Evolutionary conservation across 1,140 invertebrate species (phyloP).

Genomic region (Brachionus calyciflorus): DNA sequence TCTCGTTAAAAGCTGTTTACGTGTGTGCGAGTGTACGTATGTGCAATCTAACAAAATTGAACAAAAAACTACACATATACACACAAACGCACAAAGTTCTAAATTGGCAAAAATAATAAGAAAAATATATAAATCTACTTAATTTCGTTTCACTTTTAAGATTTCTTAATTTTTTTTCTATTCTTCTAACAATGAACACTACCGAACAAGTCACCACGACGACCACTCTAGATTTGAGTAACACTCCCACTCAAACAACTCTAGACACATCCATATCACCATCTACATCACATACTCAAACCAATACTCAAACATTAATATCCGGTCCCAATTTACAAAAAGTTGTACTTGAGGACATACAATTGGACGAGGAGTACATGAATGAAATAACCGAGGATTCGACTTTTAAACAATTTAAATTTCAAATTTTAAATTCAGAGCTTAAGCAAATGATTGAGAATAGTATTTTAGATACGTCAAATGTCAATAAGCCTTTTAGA

Average conservation of each 20-base stretch:
- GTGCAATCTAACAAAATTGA: slow-evolving; percentile 33
- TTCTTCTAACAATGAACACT: background rate
- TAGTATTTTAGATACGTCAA: slow-evolving; percentile 21
- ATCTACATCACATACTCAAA: slow-evolving; percentile 12
- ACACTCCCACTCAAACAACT: background rate
- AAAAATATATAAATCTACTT: background rate
- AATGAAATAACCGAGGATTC: slow-evolving; percentile 13
- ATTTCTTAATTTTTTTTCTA: background rate
- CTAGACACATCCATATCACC: background rate
- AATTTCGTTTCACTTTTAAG: background rate
- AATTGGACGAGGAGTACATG: slow-evolving; percentile 35
- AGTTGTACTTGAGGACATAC: slow-evolving; percentile 28
- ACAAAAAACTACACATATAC: slow-evolving; percentile 29
- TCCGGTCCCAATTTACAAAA: slow-evolving; percentile 27
- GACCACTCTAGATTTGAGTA: background rate
- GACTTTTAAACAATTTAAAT: slow-evolving; percentile 39
- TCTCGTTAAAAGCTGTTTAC: slow-evolving; percentile 23
- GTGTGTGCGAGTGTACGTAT: slow-evolving; percentile 45
- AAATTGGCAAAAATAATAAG: background rate
- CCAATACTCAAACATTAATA: background rate
- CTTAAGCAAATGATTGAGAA: slow-evolving; percentile 27
- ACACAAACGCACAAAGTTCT: slow-evolving; percentile 19
- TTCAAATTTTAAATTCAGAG: slow-evolving; percentile 43
- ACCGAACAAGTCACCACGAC: background rate
- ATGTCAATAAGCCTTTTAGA: slow-evolving; percentile 21